Base-by-base conservation (phyloP, 2,113 vertebrate species). In the Sterna hirundo region DNA sequence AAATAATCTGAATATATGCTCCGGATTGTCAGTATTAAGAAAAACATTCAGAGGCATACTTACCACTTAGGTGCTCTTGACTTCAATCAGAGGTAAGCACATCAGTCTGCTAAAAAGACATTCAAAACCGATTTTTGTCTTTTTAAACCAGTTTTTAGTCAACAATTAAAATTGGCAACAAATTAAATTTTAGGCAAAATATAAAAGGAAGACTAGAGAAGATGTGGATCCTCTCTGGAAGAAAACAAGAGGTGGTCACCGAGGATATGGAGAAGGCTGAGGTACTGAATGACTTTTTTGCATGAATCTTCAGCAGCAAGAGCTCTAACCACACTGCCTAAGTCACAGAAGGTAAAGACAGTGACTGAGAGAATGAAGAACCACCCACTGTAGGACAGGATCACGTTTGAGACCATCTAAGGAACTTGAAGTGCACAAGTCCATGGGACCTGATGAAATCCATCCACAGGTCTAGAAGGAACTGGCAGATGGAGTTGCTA, bases 151-250 rank as follows among this genome's bases (percentile, higher is more conserved):
- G 2, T 5, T 34, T 61, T 86, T n/a, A 83, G 36, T 13, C 3
- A 44, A 40, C 0, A 0, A 2, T 84, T 86, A 86, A 57, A 9
- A n/a, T 21, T 47, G 34, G 15, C 3, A 47, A 40, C 0, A 0
- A 2, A 78, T 86, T 89, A 57, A 9, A 47, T 34, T 61, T 86
- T n/a, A 83, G 36, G 18, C 3, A 47, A 40, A 9, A 60, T 23
- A 36, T 36, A 4, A 22, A 60, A 60, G 34, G 34, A 60, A 60
- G 9, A 23, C 34, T 60, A 15, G 21, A 60, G 21, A 60, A 60
- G 21, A 23, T n/a, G 34, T 60, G 14, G 34, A 36, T 23, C 34
- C 22, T n/a, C 22, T 60, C 34, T 60, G 34, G 58, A 60, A n/a
- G 34, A 36, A 36, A 60, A 60, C 58, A n/a, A 60, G 34, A 60